These are phyloP conservation scores for Spea hammondii DNA, from an alignment of 2,797 vertebrate species.

Conservation along the genomic window DNA sequence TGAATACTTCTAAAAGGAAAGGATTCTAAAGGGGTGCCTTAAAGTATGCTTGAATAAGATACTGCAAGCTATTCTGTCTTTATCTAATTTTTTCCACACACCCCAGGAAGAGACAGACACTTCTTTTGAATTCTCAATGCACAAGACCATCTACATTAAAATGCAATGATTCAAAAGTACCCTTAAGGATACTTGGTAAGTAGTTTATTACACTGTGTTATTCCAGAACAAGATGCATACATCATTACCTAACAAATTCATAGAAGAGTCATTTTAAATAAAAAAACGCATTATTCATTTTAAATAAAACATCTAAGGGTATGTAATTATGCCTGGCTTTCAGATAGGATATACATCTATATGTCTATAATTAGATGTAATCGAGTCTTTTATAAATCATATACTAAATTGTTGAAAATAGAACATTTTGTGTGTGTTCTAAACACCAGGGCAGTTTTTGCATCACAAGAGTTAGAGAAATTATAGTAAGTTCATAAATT, in stretches of 20 bases:
- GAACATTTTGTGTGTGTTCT: too few species aligned
- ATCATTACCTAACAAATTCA: constrained; percentile 64
- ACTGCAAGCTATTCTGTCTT: constrained; percentile 12
- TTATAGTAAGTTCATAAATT: too few species aligned
- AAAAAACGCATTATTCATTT: constrained; percentile 65
- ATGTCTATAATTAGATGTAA: background rate
- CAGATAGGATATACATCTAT: background rate
- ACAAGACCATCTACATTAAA: constrained; percentile 65
- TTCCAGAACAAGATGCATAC: constrained; percentile 62
- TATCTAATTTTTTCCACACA: constrained; percentile 12
- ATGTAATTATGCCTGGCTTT: background rate
- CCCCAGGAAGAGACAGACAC: constrained; percentile 4
- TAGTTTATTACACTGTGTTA: constrained; percentile 61
- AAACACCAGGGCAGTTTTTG: too few species aligned
- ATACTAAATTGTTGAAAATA: too few species aligned
- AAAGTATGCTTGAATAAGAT: background rate
- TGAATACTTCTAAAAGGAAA: constrained; percentile 34
- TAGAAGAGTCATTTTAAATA: constrained; percentile 64
- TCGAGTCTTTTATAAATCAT: background rate
- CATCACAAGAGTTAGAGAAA: too few species aligned
- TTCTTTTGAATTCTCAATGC: constrained; percentile 53
- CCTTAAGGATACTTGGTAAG: constrained; percentile 62
- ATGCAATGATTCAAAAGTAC: constrained; percentile 64
- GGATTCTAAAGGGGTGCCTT: constrained; percentile 1
- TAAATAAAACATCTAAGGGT: constrained; percentile 55